phyloP scores from a whole-genome alignment of 37 sponge, comb jelly and placozoan species.

The Bolinopsis microptera region DNA sequence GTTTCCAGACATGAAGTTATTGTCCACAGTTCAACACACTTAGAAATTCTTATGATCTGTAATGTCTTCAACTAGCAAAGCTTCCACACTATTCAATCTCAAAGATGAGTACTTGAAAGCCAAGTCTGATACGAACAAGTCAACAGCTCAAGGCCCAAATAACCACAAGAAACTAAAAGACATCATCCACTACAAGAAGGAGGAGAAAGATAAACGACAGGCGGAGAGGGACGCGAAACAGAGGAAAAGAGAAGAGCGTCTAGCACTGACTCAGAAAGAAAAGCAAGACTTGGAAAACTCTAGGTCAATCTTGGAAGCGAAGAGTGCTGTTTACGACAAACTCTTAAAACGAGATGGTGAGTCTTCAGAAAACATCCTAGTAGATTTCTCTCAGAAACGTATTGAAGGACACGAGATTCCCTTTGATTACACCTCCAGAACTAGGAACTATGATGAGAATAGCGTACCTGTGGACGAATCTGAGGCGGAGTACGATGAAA shows the following conservation, averaged over 20 bases:
- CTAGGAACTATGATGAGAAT: not conserved
- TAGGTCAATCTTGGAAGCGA: conserved; percentile 20
- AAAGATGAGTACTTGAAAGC: conserved; percentile 57
- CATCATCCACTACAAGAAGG: conserved; percentile 55
- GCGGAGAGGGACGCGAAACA: conserved; percentile 29
- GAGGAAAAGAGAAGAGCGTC: not conserved
- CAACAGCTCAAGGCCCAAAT: not conserved
- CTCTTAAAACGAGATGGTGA: not conserved
- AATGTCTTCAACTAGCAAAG: not conserved
- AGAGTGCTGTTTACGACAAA: conserved; percentile 49
- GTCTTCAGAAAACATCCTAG: not conserved
- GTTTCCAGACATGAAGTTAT: too few species aligned
- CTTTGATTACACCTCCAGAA: not conserved
- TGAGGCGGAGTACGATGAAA: not conserved
- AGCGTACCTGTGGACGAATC: not conserved
- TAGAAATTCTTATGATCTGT: too few species aligned
- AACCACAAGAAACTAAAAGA: conserved; percentile 42
- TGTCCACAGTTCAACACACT: too few species aligned
- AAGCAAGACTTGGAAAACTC: not conserved
- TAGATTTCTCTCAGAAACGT: conserved; percentile 54
- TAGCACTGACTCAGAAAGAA: conserved; percentile 26
- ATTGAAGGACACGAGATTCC: not conserved
- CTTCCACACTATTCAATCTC: conserved; percentile 46
- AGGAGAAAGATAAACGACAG: not conserved
- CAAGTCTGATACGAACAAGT: not conserved